These are phyloP conservation scores for Thecophora atra DNA, from an alignment of 2,888 invertebrate species.

Conservation along the genomic window DNA sequence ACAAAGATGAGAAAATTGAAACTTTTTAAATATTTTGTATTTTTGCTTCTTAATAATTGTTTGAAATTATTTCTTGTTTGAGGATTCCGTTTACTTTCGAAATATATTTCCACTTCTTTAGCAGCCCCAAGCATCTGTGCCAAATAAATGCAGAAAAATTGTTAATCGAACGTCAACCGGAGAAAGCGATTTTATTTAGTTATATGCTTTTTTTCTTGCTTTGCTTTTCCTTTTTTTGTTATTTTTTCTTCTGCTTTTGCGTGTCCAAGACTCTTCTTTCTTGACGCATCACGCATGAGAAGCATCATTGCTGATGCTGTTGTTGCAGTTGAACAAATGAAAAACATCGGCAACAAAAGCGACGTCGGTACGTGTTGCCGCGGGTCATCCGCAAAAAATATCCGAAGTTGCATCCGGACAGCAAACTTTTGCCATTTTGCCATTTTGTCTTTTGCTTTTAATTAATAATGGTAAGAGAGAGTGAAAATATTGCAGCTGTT, in stretches of 20 bases:
- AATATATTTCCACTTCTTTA: neutral
- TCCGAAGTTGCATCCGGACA: neutral
- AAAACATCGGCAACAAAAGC: neutral
- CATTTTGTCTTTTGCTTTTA: neutral
- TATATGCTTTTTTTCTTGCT: neutral
- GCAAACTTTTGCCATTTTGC: neutral
- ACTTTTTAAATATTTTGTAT: neutral
- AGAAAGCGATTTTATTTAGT: conserved; percentile 41
- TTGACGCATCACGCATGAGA: neutral
- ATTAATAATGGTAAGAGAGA: neutral
- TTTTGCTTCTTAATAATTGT: neutral
- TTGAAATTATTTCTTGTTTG: neutral
- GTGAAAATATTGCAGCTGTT: neutral
- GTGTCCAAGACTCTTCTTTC: neutral
- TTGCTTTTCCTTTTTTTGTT: neutral
- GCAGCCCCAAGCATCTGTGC: neutral
- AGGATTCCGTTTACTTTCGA: neutral
- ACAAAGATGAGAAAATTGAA: neutral
- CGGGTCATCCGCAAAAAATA: neutral
- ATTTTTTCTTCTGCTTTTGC: neutral
- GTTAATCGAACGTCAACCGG: conserved; percentile 38
- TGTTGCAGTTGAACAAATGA: neutral
- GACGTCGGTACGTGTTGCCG: neutral
- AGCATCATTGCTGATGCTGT: neutral
- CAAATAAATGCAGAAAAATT: conserved; percentile 15